Evolutionary conservation across 2,797 vertebrate species (phyloP), one percentile per base, ranked within the genome.

Genomic region (Molossus molossus): DNA sequence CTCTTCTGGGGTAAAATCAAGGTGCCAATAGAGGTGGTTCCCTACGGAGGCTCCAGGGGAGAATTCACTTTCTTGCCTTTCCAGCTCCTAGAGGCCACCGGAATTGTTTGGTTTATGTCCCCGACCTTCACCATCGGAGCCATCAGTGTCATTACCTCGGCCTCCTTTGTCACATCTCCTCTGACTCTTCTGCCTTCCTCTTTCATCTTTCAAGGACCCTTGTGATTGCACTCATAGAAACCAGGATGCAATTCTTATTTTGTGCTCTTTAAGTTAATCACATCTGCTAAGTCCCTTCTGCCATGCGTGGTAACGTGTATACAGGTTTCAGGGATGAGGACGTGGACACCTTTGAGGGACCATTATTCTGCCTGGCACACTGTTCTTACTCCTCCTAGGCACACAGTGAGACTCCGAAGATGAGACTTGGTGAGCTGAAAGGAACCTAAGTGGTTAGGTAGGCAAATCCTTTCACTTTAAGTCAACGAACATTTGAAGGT

Each of bases 111-210:
- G 40, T 45, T 45, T 45, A 13, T 3, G 72, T 29, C 5, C 5
- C n/a, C 18, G 33, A 77, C 58, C 20, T 67, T 53, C 45, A 37
- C 6, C 27, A 11, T 11, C 69, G 45, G 20, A 53, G 25, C 21
- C 62, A n/a, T 9, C 3, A 9, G 33, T 25, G 0, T 0, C 10
- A 21, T 37, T 40, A 33, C 62, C 37, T 45, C 1, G 3, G 21
- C 48, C 9, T 84, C 73, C n/a, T 84, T 72, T 18, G 55, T 45
- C n/a, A 25, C 1, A 10, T 70, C 53, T 33, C 73, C n/a, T 29
- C 13, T 75, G 37, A 25, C 7, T 18, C 57, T 73, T 45, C 55
- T 5, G 15, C 20, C n/a, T 70, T 18, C 37, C 18, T 84, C 73
- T 75, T 82, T 29, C 37, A 8, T 62, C 20, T 50, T 57, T 67